Percentiles rank a stretch among this genome's conserved stretches.
Conservation (phyloP, 2,888 invertebrate genomes). For the Nasonia oneida region DNA sequence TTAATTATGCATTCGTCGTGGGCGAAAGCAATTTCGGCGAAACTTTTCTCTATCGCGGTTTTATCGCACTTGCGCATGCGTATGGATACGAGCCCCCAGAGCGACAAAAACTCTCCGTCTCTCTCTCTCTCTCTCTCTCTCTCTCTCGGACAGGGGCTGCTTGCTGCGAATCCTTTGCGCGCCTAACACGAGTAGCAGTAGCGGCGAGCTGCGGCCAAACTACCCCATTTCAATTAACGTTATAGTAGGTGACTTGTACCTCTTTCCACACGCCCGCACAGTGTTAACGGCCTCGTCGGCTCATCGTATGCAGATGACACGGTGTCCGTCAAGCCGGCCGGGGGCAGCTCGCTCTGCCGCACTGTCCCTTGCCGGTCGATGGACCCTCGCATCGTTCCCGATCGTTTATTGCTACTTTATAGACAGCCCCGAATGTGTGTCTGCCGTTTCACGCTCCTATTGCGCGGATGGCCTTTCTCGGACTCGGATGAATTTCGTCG, state of each 20-base stretch:
- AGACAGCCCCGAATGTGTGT: not conserved
- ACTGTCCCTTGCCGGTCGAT: conserved; percentile 30
- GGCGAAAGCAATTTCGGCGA: conserved; percentile 27
- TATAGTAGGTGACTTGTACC: conserved; percentile 75
- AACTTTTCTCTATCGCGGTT: conserved; percentile 21
- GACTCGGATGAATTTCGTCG: not conserved
- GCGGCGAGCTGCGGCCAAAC: conserved; percentile 64
- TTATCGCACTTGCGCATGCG: not conserved
- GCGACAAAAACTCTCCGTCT: conserved; percentile 22
- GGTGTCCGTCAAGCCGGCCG: conserved; percentile 66
- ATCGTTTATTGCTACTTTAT: conserved; percentile 35
- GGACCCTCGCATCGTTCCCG: conserved; percentile 46
- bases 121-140: not conserved
- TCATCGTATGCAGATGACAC: conserved; percentile 74
- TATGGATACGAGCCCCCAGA: not conserved
- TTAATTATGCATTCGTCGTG: conserved; percentile 25
- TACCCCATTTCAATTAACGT: conserved; percentile 76
- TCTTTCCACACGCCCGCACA: conserved; percentile 72
- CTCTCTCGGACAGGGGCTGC: not conserved
- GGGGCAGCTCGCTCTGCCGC: conserved; percentile 1
- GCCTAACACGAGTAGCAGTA: not conserved
- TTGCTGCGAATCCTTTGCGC: not conserved
- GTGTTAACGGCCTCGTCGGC: conserved; percentile 69
- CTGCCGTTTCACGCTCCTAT: not conserved
- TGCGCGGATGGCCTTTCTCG: not conserved